Evolutionary conservation across 2,797 vertebrate species (phyloP), one percentile per base, ranked within the genome.

Genomic region (Manis javanica): DNA sequence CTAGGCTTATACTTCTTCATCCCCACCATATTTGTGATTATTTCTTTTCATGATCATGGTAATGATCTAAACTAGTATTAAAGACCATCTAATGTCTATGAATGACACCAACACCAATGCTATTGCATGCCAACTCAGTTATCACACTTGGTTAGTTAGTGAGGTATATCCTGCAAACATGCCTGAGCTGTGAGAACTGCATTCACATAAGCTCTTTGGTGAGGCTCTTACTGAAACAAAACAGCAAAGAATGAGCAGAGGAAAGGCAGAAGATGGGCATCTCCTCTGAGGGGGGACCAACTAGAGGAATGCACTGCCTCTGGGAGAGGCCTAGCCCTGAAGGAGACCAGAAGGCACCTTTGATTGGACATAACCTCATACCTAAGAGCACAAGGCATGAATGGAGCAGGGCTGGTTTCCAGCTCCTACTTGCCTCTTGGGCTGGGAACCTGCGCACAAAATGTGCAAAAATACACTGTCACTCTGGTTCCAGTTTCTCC

Each of bases 11-110:
- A 66, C 57, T 34, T 71, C n/a, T 49, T n/a, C 11, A 15, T 29
- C 5, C 13, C 18, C 23, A 51, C 9, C 21, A 31, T 68, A 89
- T 91, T 72, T 63, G 31, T 86, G 49, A 24, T 46, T 61, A 23
- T 59, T 42, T 86, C 68, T 92, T 92, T 87, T 61, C 53, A 46
- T 34, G 78, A 92, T 86, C 55, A 19, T 53, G 79, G 57, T 23
- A 63, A 88, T 90, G n/a, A 61, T 74, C 34, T 85, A 63, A 57
- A 51, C 81, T 69, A 53, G 46, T 57, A 68, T 86, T 69, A 83
- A 94, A 93, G 63, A 86, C 63, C 46, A 87, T 21, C 14, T 85
- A 78, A 79, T n/a, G 55, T 26, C 69, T 82, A 53, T n/a, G 63
- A 83, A 72, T 82, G 69, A 63, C 18, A 89, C 7, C 18, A 34